Evolutionary conservation across 2,888 invertebrate species (phyloP).

Genomic region (Hypena proboscidalis): DNA sequence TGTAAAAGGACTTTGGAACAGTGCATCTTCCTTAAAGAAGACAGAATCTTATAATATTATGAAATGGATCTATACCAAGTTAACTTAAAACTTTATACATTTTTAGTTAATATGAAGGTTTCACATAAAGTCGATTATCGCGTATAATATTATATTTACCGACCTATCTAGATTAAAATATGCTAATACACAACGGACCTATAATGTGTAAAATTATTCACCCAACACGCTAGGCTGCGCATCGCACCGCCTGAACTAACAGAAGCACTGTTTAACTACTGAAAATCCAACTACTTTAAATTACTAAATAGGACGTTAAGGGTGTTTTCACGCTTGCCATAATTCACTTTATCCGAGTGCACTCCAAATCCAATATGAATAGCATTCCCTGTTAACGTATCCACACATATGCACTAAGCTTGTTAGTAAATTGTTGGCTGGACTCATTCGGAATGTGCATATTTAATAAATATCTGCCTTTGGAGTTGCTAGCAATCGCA

Average conservation of each 20-base stretch:
- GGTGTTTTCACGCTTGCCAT: not conserved
- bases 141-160: no score
- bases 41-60: no score
- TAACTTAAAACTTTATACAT: no score
- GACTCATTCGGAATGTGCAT: not conserved
- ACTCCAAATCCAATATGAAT: conserved; percentile 1
- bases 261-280: conserved; percentile 69
- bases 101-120: no score
- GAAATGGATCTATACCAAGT: no score
- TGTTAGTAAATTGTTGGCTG: not conserved
- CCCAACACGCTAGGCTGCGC: conserved; percentile 60
- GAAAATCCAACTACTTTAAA: conserved; percentile 62
- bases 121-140: no score
- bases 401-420: not conserved
- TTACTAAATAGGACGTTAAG: conserved; percentile 5
- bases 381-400: not conserved
- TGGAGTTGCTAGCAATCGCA: not conserved
- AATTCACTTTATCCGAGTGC: not conserved
- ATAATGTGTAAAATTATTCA: conserved; percentile 65
- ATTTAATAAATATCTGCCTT: not conserved
- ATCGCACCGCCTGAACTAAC: conserved; percentile 70
- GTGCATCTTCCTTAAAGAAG: no score
- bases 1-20: no score
- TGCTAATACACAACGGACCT: conserved; percentile 55
- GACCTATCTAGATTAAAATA: conserved; percentile 43